Evolutionary conservation across 1,140 invertebrate genomes (phyloP).

Genomic region (Heliconius congener): DNA sequence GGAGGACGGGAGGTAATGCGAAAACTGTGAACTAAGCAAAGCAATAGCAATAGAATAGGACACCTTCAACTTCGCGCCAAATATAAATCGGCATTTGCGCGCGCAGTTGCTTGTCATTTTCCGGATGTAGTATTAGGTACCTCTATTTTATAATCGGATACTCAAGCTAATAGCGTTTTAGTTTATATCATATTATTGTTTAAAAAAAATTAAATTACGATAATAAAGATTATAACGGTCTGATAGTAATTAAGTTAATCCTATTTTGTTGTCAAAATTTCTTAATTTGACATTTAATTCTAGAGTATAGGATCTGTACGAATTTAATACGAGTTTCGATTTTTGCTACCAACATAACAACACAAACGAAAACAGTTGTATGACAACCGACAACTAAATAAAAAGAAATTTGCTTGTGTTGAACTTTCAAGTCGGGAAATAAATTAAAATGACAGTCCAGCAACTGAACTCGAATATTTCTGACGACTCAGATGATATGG

Average conservation of each 20-base stretch:
- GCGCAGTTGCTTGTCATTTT: conserved; percentile 32
- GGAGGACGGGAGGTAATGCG: conserved; percentile 28
- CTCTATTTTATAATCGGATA: conserved; percentile 23
- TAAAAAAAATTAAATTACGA: too few relatives aligned
- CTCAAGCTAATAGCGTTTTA: not conserved
- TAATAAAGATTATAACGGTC: not conserved
- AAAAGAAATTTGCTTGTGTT: conserved; percentile 73
- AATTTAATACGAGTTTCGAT: conserved; percentile 27
- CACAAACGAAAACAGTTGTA: conserved; percentile 29
- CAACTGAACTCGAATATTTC: conserved; percentile 80
- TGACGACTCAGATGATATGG: conserved; percentile 82
- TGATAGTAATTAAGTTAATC: not conserved
- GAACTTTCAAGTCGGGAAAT: conserved; percentile 79
- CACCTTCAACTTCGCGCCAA: conserved; percentile 41
- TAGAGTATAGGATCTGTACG: not conserved
- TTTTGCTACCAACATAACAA: conserved; percentile 45
- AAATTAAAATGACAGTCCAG: conserved; percentile 82
- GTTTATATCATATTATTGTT: not conserved
- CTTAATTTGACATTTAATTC: not conserved
- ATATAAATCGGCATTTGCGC: conserved; percentile 44
- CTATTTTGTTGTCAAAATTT: not conserved
- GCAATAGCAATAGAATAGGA: conserved; percentile 28
- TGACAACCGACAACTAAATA: conserved; percentile 64
- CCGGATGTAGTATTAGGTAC: conserved; percentile 27
- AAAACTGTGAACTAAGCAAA: conserved; percentile 30